phyloP scores from a whole-genome alignment of 1,140 invertebrate species.

The Drosophila tristis region DNA sequence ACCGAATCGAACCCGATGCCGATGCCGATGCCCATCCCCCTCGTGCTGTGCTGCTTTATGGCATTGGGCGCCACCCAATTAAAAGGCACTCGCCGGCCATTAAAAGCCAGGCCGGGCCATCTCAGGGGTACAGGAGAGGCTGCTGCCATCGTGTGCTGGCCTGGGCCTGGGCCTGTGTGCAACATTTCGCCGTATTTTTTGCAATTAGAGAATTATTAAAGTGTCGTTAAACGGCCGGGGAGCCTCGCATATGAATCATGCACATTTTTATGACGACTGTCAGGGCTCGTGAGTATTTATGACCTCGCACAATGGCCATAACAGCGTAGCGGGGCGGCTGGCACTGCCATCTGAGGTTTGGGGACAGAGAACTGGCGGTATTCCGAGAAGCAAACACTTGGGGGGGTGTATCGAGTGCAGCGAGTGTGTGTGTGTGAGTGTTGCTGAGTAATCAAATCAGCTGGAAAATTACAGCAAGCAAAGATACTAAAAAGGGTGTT shows the following conservation, averaged over 20 bases:
- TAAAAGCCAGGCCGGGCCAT: slow-evolving; percentile 33
- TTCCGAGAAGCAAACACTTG: slow-evolving; percentile 19
- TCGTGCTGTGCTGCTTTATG: slow-evolving; percentile 57
- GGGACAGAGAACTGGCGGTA: background rate
- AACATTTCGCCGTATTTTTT: slow-evolving; percentile 61
- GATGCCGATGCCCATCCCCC: slow-evolving; percentile 2
- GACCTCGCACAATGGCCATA: slow-evolving; percentile 41
- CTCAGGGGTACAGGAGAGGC: background rate
- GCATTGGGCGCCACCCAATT: slow-evolving; percentile 74
- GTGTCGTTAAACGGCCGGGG: slow-evolving; percentile 65
- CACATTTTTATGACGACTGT: slow-evolving; percentile 68
- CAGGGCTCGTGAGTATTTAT: slow-evolving; percentile 68
- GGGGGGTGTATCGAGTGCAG: background rate
- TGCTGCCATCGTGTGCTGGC: background rate
- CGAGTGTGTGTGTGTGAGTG: too few relatives aligned
- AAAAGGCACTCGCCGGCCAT: slow-evolving; percentile 69
- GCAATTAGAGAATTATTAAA: slow-evolving; percentile 79
- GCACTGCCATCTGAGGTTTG: background rate
- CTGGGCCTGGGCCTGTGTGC: slow-evolving; percentile 11
- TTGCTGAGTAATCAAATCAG: background rate
- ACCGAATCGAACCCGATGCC: slow-evolving; percentile 37
- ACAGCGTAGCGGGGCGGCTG: background rate
- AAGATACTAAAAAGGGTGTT: background rate
- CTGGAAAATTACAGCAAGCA: slow-evolving; percentile 1
- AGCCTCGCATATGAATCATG: slow-evolving; percentile 68